phyloP scores from a whole-genome alignment of 2,113 vertebrate species.

The Eublepharis macularius region DNA sequence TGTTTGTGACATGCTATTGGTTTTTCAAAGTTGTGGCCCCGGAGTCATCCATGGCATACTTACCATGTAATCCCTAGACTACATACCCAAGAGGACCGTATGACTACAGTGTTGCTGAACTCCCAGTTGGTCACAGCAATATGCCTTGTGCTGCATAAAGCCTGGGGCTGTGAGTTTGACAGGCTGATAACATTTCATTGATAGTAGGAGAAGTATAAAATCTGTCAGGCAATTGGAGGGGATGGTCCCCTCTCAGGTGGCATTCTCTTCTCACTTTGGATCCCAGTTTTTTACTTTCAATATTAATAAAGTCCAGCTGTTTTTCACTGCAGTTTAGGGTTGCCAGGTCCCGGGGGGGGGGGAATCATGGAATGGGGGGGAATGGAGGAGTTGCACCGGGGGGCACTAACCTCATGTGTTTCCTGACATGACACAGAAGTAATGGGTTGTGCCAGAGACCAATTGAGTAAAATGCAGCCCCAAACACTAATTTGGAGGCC shows the following conservation, averaged over 20 bases:
- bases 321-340: neutral
- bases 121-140: neutral
- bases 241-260: too few species aligned
- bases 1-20: neutral
- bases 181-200: neutral
- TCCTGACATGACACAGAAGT: too few species aligned
- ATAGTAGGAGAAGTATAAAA: neutral
- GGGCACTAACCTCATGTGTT: too few species aligned
- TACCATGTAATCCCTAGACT: too few species aligned
- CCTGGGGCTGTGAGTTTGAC: neutral
- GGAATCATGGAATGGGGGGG: too few species aligned
- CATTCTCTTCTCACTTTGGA: neutral
- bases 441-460: too few species aligned
- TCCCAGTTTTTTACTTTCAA: neutral
- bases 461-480: too few species aligned
- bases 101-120: neutral
- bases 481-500: too few species aligned
- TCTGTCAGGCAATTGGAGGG: too few species aligned
- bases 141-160: neutral
- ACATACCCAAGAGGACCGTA: neutral
- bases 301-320: neutral
- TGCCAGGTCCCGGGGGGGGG: too few species aligned
- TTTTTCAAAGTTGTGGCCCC: neutral
- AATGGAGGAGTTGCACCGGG: too few species aligned
- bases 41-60: neutral